Base-by-base conservation (phyloP, 2,113 vertebrate species). In the Zosterops japonicus region DNA sequence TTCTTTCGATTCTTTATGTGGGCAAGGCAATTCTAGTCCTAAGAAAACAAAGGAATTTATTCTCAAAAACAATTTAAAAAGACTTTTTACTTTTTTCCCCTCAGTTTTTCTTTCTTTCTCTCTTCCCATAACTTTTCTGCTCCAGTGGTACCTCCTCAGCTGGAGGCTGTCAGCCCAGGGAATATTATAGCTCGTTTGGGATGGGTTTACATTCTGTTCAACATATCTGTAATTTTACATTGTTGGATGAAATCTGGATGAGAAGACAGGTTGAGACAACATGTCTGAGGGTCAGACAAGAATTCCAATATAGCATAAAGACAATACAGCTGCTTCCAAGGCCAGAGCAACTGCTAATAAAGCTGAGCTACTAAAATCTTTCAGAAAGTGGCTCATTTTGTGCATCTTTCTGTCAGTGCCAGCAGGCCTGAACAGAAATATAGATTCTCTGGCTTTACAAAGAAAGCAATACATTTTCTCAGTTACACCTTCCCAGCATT, bases 1-100 rank as follows among this genome's bases (percentile, higher is more conserved):
- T 63, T 76, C 12, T 60, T 50, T 39, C 27, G 3, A 44, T 44
- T 80, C 7, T 71, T 67, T 50, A 3, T 52, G 14, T 29, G 25
- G 1, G 5, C 2, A 82, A 78, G 13, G 27, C 14, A 84, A 19
- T 20, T 89, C 23, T 55, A 64, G 4, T 18, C 21, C 8, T 63
- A 39, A 61, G 42, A 59, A 46, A 24, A 0, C 2, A 47, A 14
- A 70, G 7, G 20, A 42, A 5, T 23, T 85, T 4, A 39, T 39
- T 39, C 33, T 71, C 8, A 47, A 69, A 65, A 85, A 70, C 10
- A 31, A 46, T 36, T 42, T 49, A 1, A 29, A 17, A 35, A 15
- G 0, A 2, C 0, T 0, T 41, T 44, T 36, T 21, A 36, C 6
- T 11, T 19, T 75, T 41, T 50, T 39, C 11, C 29, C 11, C 36